These are phyloP conservation scores for Trogon melanurus DNA, from an alignment of 2,113 vertebrate species.

Conservation along the genomic window DNA sequence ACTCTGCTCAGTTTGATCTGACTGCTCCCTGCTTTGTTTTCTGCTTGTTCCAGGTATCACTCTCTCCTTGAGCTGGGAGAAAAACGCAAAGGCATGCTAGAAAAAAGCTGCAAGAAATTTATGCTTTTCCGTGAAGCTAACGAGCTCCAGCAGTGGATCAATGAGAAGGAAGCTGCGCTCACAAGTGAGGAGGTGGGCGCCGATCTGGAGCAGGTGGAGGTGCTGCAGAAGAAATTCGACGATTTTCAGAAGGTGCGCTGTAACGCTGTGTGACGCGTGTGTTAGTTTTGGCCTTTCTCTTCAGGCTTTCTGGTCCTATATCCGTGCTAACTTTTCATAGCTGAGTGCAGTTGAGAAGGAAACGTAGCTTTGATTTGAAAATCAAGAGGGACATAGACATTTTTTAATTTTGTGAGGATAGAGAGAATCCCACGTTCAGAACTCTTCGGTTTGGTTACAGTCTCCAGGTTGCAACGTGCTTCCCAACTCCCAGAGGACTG, in stretches of 20 bases:
- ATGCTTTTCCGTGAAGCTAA: constrained; percentile 97
- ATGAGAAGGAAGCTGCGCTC: constrained; percentile 93
- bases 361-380: neutral
- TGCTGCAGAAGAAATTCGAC: constrained; percentile 98
- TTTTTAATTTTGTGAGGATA: neutral
- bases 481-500: neutral
- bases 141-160: constrained; percentile 97
- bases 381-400: neutral
- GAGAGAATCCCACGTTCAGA: neutral
- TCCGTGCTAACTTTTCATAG: neutral
- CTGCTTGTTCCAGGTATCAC: constrained; percentile 80
- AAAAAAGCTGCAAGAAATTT: constrained; percentile 99
- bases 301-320: neutral
- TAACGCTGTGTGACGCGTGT: neutral
- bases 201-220: constrained; percentile 97
- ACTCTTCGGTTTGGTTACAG: neutral
- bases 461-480: neutral
- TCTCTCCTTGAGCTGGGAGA: constrained; percentile 92
- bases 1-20: neutral
- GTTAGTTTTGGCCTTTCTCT: neutral
- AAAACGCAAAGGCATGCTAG: constrained; percentile 95
- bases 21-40: neutral
- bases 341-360: neutral
- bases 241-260: constrained; percentile 95
- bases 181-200: constrained; percentile 94